phyloP scores from a whole-genome alignment of 2,113 vertebrate genomes.

The Isichthys henryi region DNA sequence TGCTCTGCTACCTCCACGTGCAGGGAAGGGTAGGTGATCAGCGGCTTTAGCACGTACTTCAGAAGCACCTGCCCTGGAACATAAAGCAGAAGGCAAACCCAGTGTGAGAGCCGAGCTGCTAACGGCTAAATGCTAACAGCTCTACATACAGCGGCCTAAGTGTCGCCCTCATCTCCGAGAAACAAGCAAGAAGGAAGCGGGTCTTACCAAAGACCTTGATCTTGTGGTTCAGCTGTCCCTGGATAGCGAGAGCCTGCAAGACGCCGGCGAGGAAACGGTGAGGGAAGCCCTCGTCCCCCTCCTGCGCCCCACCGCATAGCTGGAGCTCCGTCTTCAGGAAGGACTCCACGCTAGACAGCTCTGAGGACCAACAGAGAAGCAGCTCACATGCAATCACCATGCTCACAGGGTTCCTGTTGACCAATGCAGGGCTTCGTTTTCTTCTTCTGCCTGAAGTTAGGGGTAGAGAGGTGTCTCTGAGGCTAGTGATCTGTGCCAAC shows the following conservation, averaged over 20 bases:
- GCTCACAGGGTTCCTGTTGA: neutral
- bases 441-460: neutral
- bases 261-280: conserved; percentile 56
- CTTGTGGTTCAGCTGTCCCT: conserved; percentile 77
- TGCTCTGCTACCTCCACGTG: conserved; percentile 60
- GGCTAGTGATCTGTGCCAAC: too few species aligned
- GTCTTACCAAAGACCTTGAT: conserved; percentile 83
- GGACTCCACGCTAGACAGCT: conserved; percentile 59
- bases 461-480: too few species aligned
- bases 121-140: neutral
- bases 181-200: neutral
- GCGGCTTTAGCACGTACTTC: conserved; percentile 76
- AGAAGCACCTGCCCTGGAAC: conserved; percentile 75
- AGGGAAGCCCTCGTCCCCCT: conserved; percentile 3
- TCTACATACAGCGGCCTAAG: neutral
- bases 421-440: neutral
- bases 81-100: neutral
- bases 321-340: conserved; percentile 67
- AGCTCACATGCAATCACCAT: neutral
- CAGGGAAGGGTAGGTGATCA: conserved; percentile 67
- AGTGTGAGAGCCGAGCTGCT: neutral
- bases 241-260: conserved; percentile 76
- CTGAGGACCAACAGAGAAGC: conserved; percentile 42
- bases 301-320: conserved; percentile 42
- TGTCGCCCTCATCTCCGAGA: neutral